Evolutionary conservation across 2,888 invertebrate species (phyloP).

Genomic region (Drosophila bunnanda): DNA sequence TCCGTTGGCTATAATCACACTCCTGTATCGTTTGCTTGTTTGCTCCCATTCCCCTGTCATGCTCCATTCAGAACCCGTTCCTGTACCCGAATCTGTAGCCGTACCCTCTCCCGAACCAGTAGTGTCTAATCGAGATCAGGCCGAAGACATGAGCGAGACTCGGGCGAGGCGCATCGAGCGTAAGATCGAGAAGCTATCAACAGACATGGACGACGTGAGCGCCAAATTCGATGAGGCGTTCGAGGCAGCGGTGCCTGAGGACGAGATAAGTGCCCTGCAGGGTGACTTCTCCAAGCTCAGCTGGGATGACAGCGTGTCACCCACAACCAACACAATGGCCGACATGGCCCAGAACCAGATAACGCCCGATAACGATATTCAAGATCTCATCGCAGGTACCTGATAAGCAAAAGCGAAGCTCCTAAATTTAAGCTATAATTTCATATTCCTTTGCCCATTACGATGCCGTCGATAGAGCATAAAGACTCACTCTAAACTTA

Average conservation of each 20-base stretch:
- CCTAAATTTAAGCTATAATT: slow-evolving; percentile 32
- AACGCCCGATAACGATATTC: slow-evolving; percentile 84
- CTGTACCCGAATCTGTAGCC: slow-evolving; percentile 6
- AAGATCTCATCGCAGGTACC: slow-evolving; percentile 84
- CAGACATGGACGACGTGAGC: slow-evolving; percentile 79
- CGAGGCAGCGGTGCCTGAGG: slow-evolving; percentile 81
- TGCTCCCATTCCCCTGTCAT: slow-evolving; percentile 48
- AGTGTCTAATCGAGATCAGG: slow-evolving; percentile 61
- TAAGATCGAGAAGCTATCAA: slow-evolving; percentile 83
- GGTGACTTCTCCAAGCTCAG: slow-evolving; percentile 85
- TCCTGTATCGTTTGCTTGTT: slow-evolving; percentile 59
- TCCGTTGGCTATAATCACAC: slow-evolving; percentile 56
- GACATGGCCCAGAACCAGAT: slow-evolving; percentile 82
- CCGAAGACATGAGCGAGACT: slow-evolving; percentile 61
- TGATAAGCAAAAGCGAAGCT: slow-evolving; percentile 18
- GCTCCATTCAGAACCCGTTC: slow-evolving; percentile 22
- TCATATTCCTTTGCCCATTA: slow-evolving; percentile 36
- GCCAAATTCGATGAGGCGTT: slow-evolving; percentile 82
- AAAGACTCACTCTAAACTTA: slow-evolving; percentile 36
- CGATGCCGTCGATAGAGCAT: slow-evolving; percentile 54
- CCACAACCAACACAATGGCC: slow-evolving; percentile 83
- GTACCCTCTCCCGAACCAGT: slow-evolving; percentile 25
- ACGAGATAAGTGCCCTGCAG: slow-evolving; percentile 84
- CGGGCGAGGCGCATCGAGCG: slow-evolving; percentile 82
- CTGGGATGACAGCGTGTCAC: slow-evolving; percentile 85